Evolutionary conservation across 2,888 invertebrate species (phyloP), one percentile per base, ranked within the genome.

Genomic region (Monochamus alternatus): DNA sequence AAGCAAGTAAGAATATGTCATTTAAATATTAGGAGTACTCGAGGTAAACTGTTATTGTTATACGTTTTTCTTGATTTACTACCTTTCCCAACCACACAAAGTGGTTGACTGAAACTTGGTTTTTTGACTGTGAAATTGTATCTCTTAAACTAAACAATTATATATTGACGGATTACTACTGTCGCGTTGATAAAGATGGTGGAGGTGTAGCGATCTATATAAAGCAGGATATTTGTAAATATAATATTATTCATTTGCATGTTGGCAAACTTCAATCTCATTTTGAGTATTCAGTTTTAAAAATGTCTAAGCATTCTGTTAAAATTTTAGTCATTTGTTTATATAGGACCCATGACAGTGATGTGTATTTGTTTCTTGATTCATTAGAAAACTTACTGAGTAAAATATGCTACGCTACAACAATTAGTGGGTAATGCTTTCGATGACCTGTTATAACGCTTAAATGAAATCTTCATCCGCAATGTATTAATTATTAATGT

Each of bases 21-120:
- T 30, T 59, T 59, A 9, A 59, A 59, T 30, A 59, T 59, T 31
- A 14, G 30, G 22, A 59, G 22, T 59, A 30, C 22, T 59, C 59
- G 59, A 30, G 22, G 22, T 30, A 59, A 59, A 59, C 59, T 59
- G 59, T 22, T 7, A 22, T 30, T 59, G 10, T 30, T 31, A 30
- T 59, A 59, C 12, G 5, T 30, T 30, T 59, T 59, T 59, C 59
- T 31, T 7, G 59, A 59, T 12, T 7, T 30, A 30, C 4, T 59
- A 4, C 3, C 3, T 30, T 59, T 59, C 10, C 59, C 59, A n/a
- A n/a, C 3, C 8, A 59, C 4, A 59, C 22, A 22, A 30, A 22
- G 3, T 59, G 59, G 10, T 59, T 59, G 59, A 59, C 30, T 5
- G 59, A 59, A 30, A 59, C 59, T 4, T 59, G 59, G 22, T 59